Percentiles rank a stretch among this genome's conserved stretches.
Conservation (phyloP, 2,113 vertebrate genomes). For the Salvator merianae region DNA sequence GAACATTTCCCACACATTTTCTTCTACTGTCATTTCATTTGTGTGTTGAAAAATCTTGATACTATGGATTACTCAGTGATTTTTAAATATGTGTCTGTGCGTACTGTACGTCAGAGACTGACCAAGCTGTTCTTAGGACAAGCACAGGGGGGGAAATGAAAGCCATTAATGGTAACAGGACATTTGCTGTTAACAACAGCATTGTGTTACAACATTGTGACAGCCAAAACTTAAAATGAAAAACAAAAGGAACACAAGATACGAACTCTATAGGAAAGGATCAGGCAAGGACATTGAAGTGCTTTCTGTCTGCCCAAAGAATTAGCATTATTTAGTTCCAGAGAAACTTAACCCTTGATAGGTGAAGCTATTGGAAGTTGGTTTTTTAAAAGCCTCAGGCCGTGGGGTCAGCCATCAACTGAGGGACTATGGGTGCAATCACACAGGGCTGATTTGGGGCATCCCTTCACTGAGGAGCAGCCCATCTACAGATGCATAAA, state of each 20-base stretch:
- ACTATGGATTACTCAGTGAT: rapidly evolving
- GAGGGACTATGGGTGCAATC: background rate
- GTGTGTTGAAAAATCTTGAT: background rate
- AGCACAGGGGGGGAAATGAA: background rate
- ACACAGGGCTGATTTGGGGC: too few species aligned
- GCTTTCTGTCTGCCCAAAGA: rapidly evolving
- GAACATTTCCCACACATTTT: constrained; percentile 27
- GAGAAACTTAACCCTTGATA: constrained; percentile 1
- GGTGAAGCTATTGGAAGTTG: rapidly evolving
- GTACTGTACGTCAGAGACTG: background rate
- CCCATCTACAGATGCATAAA: too few species aligned
- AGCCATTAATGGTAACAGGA: background rate
- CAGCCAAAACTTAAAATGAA: constrained; percentile 12
- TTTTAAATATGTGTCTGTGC: background rate
- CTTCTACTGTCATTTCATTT: background rate
- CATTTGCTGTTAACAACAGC: background rate
- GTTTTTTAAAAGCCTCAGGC: background rate
- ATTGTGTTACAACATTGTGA: background rate
- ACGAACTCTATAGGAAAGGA: background rate
- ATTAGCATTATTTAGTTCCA: background rate
- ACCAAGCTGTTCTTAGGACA: background rate
- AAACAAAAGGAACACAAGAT: constrained; percentile 16
- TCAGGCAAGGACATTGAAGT: rapidly evolving
- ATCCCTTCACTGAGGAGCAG: too few species aligned
- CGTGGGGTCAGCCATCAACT: background rate